Base-by-base conservation (phyloP, 2,797 vertebrate species). In the Chloroceryle amazona region DNA sequence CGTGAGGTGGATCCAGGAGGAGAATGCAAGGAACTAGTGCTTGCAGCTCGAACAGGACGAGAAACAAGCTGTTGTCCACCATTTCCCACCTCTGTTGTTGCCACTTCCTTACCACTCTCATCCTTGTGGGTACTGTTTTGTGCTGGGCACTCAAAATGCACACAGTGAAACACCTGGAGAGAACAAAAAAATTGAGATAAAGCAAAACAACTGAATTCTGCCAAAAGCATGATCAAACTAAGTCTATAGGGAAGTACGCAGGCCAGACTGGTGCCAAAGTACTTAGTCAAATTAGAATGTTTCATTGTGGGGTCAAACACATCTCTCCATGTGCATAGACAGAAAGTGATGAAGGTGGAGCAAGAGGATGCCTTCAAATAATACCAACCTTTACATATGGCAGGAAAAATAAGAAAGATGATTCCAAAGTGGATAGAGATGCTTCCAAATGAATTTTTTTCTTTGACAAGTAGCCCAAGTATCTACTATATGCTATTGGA, bases 121-220 rank as follows among this genome's bases (percentile, higher is more conserved):
- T 98, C 99, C 51, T 99, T 99, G 86, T 98, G 98, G 2, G 93
- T 95, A 93, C 98, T 97, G 73, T 98, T 98, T 98, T 99, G 99
- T 91, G 99, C 99, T 0, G 99, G 99, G 95, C 99, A 99, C 96
- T 99, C 99, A 52, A 99, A 99, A 98, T 99, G 99, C 71, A 99
- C 99, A 44, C 99, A 99, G 98, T 99, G 99, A 97, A 99, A 99
- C 68, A 99, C 99, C 99, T 99, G 95, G 29, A 89, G 15, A 89
- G 80, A 91, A 94, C 6, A 90, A 79, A 91, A n/a, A n/a, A 93
- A 86, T 11, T 5, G 74, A 79, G 72, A 65, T 58, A 91, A 94
- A 68, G 51, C 31, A 88, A 75, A 96, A 55, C 39, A 89, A 63
- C 61, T 85, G 73, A 87, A 82, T 18, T 42, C 18, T 62, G 71